Conservation (phyloP, 2,888 invertebrate genomes). For the Nyleta sp. region DNA sequence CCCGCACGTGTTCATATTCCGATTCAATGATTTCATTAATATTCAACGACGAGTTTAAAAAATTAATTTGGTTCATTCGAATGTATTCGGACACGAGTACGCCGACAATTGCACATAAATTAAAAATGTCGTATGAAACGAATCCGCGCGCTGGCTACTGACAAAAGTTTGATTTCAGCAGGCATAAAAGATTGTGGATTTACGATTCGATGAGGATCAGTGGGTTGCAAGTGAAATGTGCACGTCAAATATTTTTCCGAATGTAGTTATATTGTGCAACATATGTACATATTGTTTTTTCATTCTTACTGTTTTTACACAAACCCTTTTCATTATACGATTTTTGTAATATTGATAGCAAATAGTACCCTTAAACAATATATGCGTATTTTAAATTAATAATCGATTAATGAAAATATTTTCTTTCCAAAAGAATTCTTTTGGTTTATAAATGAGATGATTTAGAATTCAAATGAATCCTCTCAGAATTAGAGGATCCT, state of each 20-base stretch:
- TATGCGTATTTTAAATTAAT: too few species aligned
- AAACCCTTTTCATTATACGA: too few species aligned
- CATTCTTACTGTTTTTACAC: too few species aligned
- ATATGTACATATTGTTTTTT: constrained; percentile 23
- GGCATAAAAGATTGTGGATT: constrained; percentile 37
- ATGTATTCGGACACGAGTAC: constrained; percentile 21
- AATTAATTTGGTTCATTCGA: constrained; percentile 39
- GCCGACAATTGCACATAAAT: constrained; percentile 30
- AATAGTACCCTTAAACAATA: too few species aligned
- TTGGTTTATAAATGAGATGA: too few species aligned
- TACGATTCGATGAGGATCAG: constrained; percentile 30
- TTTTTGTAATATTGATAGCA: too few species aligned
- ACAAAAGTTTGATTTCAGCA: constrained; percentile 38
- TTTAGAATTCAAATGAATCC: too few species aligned
- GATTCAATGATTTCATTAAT: constrained; percentile 26
- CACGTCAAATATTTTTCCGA: constrained; percentile 25
- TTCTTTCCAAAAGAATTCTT: too few species aligned
- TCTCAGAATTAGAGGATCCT: too few species aligned
- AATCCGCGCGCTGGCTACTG: neutral
- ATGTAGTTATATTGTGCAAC: neutral
- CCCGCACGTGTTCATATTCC: constrained; percentile 10
- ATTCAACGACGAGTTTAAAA: constrained; percentile 11
- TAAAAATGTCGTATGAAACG: constrained; percentile 30
- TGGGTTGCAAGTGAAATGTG: constrained; percentile 8
- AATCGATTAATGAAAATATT: too few species aligned